Evolutionary conservation across 2,797 vertebrate genomes (phyloP).

Genomic region (Heliangelus exortis): DNA sequence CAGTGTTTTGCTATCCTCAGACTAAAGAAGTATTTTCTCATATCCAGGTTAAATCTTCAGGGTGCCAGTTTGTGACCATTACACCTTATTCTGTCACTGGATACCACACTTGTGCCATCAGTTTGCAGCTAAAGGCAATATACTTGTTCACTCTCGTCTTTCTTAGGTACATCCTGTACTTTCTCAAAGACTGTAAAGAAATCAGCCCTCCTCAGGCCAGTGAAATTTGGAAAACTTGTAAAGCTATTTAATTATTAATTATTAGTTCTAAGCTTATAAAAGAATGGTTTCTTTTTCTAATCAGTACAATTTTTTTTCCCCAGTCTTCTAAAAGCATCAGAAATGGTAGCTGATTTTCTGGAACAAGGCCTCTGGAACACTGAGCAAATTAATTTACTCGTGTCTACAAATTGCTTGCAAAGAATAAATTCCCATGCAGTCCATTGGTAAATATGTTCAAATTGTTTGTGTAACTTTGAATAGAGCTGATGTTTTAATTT

Average conservation of each 20-base stretch:
- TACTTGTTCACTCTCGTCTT: not conserved
- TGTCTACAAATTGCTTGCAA: constrained; percentile 20
- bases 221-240: not conserved
- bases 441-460: constrained; percentile 58
- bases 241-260: not conserved
- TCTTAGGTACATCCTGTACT: not conserved
- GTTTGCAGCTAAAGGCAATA: not conserved
- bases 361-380: not conserved
- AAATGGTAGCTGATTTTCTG: not conserved
- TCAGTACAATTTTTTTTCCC: not conserved
- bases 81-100: too few species aligned
- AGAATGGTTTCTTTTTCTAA: not conserved
- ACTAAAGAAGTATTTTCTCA: too few species aligned
- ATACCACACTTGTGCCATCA: not conserved
- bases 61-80: too few species aligned
- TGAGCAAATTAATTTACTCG: constrained; percentile 38
- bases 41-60: too few species aligned
- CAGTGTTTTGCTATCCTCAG: too few species aligned
- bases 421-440: constrained; percentile 45
- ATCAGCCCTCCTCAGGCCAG: not conserved
- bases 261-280: too few species aligned
- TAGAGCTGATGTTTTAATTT: constrained; percentile 61
- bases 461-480: constrained; percentile 49
- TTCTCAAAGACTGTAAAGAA: not conserved
- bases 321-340: not conserved